Evolutionary conservation across 2,888 invertebrate species (phyloP), one percentile per base, ranked within the genome.

Genomic region (Lepidochitona cinerea): DNA sequence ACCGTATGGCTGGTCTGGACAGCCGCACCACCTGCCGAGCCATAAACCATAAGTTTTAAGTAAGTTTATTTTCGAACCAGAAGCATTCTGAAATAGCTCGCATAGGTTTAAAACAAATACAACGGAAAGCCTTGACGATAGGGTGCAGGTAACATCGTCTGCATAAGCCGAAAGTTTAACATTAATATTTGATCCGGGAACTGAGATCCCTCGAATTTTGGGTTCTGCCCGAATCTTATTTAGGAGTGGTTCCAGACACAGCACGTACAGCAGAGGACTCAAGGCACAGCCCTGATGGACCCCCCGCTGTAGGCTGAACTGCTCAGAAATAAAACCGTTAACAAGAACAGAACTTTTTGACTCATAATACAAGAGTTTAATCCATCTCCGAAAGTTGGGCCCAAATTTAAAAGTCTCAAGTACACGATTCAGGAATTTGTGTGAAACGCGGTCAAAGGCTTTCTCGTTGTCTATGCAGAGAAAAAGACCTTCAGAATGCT

Each of bases 391-490:
- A 35, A 82, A 77, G 41, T 70, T 54, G 32, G 72, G 36, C 29
- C 75, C 68, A 78, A 83, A 81, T 29, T 79, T 78, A 72, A 79
- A 81, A 9, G 75, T 37, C 9, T 70, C 7, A 26, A 83, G 64
- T 7, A 72, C 68, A 59, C 77, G 69, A 73, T 75, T 77, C 32
- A 83, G n/a, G 71, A 74, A 82, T n/a, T 72, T 54, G 71, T 79
- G 77, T 33, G 73, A 73, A 29, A 81, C 81, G 41, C 81, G 68
- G 65, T 82, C 81, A 53, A 82, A 82, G 0, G 81, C 81, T 53
- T 82, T 83, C 59, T 78, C 79, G 68, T 81, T 82, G 64, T 83
- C 82, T 49, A 81, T 37, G 71, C 59, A 66, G 37, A 81, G 75
- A 68, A 81, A 79, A 41, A 69, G 68, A 49, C 77, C 73, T 37